Base-by-base conservation (phyloP, 1,140 invertebrate genomes). In the Drosophila ironensis region DNA sequence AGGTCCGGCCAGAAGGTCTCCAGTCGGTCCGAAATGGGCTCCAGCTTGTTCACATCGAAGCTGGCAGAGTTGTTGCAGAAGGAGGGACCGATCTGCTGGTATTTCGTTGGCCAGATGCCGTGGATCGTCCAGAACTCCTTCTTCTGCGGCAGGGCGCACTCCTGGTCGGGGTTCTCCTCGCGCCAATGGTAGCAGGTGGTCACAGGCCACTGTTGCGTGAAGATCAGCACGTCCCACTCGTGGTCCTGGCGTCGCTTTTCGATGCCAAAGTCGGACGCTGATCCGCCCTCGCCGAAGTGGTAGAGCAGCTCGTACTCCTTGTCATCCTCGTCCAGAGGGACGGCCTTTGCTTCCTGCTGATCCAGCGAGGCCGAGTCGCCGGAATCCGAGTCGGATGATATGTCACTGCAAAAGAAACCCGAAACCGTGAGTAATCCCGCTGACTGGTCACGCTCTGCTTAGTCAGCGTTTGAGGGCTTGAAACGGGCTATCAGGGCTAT, bases 81-180 rank as follows among this genome's bases (percentile, higher is more conserved):
- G 3, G 78, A 80, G 1, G 95, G 95, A 0, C 94, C 95, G 1
- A 91, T 80, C n/a, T 91, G 92, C 4, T 93, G 92, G 2, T 91
- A 90, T 88, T 94, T 93, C 0, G 94, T 94, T 0, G 96, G 96
- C 96, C 96, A 97, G 11, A 96, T 91, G 7, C 96, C 96, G 82
- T 97, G 96, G 24, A 97, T 93, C 1, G 94, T 94, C 95, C 95
- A 97, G 9, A 91, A 87, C 40, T 93, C 91, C 33, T 91, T 90
- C 25, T 92, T 90, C 1, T 80, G 82, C 5, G 95, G 95, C 53
- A 96, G 88, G 1, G 87, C 81, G 72, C 95, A 97, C 7, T 90
- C 91, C 69, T 95, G 92, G 1, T 86, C 89, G 1, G 90, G 75
- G 22, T 92, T 91, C 47, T 94, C 91, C 61, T 94, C 92, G 45